Conservation (phyloP, 2,113 vertebrate genomes). For the Aspiorhynchus laticeps region DNA sequence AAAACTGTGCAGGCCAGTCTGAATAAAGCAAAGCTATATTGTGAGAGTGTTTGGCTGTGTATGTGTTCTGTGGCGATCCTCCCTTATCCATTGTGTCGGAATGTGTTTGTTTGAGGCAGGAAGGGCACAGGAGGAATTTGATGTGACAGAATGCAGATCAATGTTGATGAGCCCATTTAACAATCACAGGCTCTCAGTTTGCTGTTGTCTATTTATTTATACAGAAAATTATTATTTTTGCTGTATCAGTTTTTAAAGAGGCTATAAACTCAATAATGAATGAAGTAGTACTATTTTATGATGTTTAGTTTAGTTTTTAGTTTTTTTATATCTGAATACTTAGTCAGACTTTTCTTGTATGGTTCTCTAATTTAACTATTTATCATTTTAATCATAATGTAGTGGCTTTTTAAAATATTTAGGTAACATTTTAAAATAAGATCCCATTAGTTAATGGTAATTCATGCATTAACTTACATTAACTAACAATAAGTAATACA, state of each 20-base stretch:
- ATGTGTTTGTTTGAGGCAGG: constrained; percentile 52
- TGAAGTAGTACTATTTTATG: neutral
- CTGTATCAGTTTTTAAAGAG: neutral
- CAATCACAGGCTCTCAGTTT: neutral
- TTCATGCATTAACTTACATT: neutral
- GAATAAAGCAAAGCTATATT: neutral
- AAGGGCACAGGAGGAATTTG: constrained; percentile 44
- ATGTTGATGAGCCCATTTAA: neutral
- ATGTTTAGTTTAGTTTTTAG: neutral
- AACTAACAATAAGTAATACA: neutral
- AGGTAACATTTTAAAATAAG: neutral
- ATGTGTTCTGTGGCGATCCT: constrained; percentile 4
- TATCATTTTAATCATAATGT: neutral
- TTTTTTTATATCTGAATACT: neutral
- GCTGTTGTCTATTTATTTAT: neutral
- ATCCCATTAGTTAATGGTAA: neutral
- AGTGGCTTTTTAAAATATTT: neutral
- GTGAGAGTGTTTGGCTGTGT: constrained; percentile 1
- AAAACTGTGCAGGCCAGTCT: neutral
- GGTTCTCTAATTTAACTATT: neutral
- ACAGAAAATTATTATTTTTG: neutral
- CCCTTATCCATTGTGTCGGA: constrained; percentile 41
- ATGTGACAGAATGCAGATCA: constrained; percentile 28
- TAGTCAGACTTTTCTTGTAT: neutral
- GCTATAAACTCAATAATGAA: neutral